These are phyloP conservation scores for Hiodon alosoides DNA, from an alignment of 2,113 vertebrate genomes.

Conservation along the genomic window DNA sequence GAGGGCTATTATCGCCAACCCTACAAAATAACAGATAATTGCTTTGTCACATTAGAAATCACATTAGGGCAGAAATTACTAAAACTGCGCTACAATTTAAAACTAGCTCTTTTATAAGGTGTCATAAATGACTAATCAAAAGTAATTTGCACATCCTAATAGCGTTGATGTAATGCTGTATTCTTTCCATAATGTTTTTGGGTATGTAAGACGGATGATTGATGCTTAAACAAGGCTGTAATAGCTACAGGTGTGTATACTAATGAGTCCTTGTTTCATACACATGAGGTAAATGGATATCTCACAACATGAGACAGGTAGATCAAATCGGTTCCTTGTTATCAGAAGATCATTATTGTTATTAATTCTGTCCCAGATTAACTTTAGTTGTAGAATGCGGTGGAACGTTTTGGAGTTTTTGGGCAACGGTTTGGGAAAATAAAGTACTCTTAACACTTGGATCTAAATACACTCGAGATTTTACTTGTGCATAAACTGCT, in stretches of 20 bases:
- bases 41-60: slow-evolving; percentile 37
- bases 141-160: slow-evolving; percentile 65
- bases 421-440: neutral
- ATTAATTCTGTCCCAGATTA: neutral
- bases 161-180: slow-evolving; percentile 33
- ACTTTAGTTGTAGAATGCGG: neutral
- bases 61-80: slow-evolving; percentile 44
- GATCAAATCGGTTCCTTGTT: neutral
- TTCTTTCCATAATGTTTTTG: slow-evolving; percentile 20
- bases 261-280: slow-evolving; percentile 1
- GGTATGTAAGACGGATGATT: slow-evolving; percentile 24
- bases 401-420: too few relatives aligned
- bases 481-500: too few relatives aligned
- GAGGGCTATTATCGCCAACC: slow-evolving; percentile 51
- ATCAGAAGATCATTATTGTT: neutral
- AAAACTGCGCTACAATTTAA: slow-evolving; percentile 37
- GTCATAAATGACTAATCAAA: slow-evolving; percentile 59
- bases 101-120: slow-evolving; percentile 45
- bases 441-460: neutral
- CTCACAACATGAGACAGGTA: neutral
- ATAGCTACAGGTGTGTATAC: slow-evolving; percentile 21
- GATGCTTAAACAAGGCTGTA: slow-evolving; percentile 26
- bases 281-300: neutral
- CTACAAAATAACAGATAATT: slow-evolving; percentile 63
- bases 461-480: too few relatives aligned